phyloP scores from a whole-genome alignment of 2,888 invertebrate genomes.

The Nomada ferruginata region DNA sequence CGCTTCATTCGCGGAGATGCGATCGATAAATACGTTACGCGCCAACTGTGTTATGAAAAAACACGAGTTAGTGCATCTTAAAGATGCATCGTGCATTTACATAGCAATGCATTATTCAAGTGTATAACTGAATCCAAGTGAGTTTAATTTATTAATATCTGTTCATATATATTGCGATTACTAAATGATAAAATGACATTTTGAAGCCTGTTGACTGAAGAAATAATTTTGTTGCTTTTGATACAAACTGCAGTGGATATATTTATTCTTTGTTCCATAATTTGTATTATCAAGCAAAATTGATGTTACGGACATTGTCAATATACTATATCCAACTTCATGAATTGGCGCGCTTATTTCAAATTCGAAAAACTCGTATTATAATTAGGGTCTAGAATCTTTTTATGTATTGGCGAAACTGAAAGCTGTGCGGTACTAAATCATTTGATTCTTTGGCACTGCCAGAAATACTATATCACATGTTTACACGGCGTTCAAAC shows the following conservation, averaged over 20 bases:
- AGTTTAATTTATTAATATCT: too few species aligned
- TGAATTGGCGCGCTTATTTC: not conserved
- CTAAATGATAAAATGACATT: too few species aligned
- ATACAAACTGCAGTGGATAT: too few species aligned
- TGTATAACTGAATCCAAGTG: too few species aligned
- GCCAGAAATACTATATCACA: not conserved
- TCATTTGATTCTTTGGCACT: too few species aligned
- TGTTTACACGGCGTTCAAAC: conserved; percentile 11
- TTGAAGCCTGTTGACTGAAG: too few species aligned
- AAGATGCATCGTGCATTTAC: not conserved
- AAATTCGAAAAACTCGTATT: not conserved
- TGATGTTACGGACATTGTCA: not conserved
- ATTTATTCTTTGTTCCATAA: not conserved
- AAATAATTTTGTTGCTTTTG: too few species aligned
- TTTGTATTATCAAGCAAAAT: too few species aligned
- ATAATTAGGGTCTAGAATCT: not conserved
- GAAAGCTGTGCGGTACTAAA: conserved; percentile 1
- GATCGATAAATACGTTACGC: conserved; percentile 67
- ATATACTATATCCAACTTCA: not conserved
- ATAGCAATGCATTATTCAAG: not conserved
- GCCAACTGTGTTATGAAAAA: conserved; percentile 40
- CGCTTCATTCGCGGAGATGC: conserved; percentile 39
- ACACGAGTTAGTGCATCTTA: conserved; percentile 16
- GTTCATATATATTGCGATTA: too few species aligned
- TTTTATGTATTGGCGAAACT: not conserved